Evolutionary conservation across 2,888 invertebrate species (phyloP), one percentile per base, ranked within the genome.

Genomic region (Blera fallax): DNA sequence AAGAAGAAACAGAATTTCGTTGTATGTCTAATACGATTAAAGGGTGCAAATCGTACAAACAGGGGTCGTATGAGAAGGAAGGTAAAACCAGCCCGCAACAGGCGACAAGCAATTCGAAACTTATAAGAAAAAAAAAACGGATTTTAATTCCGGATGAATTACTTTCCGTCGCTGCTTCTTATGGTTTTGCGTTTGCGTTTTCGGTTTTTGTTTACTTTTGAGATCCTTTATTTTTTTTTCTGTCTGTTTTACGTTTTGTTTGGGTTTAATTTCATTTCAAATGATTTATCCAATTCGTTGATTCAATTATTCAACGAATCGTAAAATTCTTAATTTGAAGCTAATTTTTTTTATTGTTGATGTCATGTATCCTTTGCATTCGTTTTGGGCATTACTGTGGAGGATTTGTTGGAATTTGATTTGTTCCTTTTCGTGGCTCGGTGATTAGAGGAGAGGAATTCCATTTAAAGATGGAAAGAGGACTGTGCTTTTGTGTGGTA

Each of bases 111-210:
- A 76, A 72, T 70, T 48, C 60, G 50, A 64, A 78, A 62, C 72
- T 64, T 14, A 52, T 8, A 72, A 45, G 14, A 8, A 21, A 65
- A 37, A 60, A 11, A 11, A 56, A 14, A 50, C 45, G 45, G 72
- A 85, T 64, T 78, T 74, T 82, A 43, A 78, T 87, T 87, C 73
- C 64, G 73, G 77, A 87, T 87, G 87, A 82, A 82, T 82, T 78
- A 60, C 60, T 85, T 60, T 69, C 21, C 10, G 72, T 72, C 54
- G 64, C 8, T 81, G 81, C 60, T 73, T 73, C 48, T 56, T 50
- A 60, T 27, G 60, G 37, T 37, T 64, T 50, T 58, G 48, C 58
- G 45, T 73, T 76, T 58, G 67, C 34, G 21, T 24, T 65, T 60
- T 79, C 45, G n/a, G n/a, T n/a, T n/a, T n/a, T 37, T 84, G 64